Conservation (phyloP, 2,113 vertebrate genomes). For the Collichthys lucidus region DNA sequence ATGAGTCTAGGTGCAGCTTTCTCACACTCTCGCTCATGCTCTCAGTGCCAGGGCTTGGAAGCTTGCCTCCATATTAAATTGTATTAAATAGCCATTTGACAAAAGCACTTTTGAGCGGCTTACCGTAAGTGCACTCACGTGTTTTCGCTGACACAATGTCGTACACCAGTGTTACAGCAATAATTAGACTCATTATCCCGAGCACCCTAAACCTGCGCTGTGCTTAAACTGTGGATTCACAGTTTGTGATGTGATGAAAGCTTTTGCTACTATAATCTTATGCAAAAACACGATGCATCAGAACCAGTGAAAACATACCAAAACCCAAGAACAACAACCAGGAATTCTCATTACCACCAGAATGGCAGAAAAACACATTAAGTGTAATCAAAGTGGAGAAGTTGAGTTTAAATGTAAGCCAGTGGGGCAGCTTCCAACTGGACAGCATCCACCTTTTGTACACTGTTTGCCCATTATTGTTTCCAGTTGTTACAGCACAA, state of each 20-base stretch:
- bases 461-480: conserved; percentile 23
- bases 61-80: conserved; percentile 28
- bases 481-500: conserved; percentile 6
- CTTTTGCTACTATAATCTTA: neutral
- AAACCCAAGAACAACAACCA: neutral
- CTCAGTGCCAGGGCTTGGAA: conserved; percentile 6
- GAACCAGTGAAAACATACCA: neutral
- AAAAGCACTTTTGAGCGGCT: conserved; percentile 33
- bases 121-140: conserved; percentile 27
- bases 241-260: neutral
- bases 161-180: conserved; percentile 4
- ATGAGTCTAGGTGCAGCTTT: neutral
- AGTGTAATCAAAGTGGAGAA: conserved; percentile 11
- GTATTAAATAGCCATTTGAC: conserved; percentile 38
- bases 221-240: neutral
- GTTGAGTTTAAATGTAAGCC: conserved; percentile 29
- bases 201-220: neutral
- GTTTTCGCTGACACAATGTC: conserved; percentile 33
- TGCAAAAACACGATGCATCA: neutral
- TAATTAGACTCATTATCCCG: neutral
- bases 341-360: conserved; percentile 14
- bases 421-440: conserved; percentile 30
- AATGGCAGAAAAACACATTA: conserved; percentile 17
- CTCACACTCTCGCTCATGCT: neutral
- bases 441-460: conserved; percentile 36